Conservation (phyloP, 2,888 invertebrate species). For the Endomychus coccineus region DNA sequence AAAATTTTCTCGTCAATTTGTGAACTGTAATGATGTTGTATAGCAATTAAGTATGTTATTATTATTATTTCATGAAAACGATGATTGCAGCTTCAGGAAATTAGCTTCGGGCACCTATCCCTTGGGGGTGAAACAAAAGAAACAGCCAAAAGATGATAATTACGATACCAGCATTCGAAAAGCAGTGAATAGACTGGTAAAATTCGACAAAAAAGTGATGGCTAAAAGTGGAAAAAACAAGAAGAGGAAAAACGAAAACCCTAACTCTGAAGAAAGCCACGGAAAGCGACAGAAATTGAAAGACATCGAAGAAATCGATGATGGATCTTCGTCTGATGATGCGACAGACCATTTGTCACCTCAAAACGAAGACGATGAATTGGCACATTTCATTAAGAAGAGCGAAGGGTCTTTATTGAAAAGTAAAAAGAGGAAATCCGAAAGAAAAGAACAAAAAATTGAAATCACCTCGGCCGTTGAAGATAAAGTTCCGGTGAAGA, state of each 20-base stretch:
- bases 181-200: slow-evolving; percentile 34
- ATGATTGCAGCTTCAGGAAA: slow-evolving; percentile 49
- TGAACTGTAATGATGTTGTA: no score
- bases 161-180: slow-evolving; percentile 31
- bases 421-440: background rate
- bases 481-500: slow-evolving; percentile 1
- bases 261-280: slow-evolving; percentile 11
- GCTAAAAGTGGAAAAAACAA: slow-evolving; percentile 34
- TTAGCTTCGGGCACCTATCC: slow-evolving; percentile 60
- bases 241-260: slow-evolving; percentile 26
- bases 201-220: slow-evolving; percentile 37
- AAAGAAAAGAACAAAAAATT: slow-evolving; percentile 3
- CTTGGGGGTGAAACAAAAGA: slow-evolving; percentile 52
- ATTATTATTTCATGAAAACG: slow-evolving; percentile 9
- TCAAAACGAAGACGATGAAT: slow-evolving; percentile 6
- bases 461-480: slow-evolving; percentile 4
- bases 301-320: background rate
- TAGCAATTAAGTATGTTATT: slow-evolving; percentile 7
- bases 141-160: slow-evolving; percentile 33
- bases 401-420: slow-evolving; percentile 13
- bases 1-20: no score
- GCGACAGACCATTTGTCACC: background rate
- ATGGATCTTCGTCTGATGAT: background rate
- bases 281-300: background rate
- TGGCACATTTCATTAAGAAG: slow-evolving; percentile 16